These are phyloP conservation scores for Agrotis exclamationis DNA, from an alignment of 2,888 invertebrate genomes.

Conservation along the genomic window DNA sequence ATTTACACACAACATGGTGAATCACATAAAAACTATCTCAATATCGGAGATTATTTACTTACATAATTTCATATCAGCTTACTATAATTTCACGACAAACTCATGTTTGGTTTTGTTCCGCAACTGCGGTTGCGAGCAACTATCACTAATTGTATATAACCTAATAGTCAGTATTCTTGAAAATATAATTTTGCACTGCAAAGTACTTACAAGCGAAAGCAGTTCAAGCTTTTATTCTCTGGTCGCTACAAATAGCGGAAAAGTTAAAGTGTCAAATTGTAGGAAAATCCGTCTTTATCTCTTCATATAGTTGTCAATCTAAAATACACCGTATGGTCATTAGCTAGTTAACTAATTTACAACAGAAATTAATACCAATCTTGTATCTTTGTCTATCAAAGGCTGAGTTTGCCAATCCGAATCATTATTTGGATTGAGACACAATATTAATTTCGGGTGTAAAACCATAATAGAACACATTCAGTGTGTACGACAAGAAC, in stretches of 20 bases:
- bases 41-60: constrained; percentile 56
- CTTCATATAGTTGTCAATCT: neutral
- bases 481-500: no score
- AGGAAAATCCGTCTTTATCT: constrained; percentile 16
- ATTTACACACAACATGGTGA: constrained; percentile 67
- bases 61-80: constrained; percentile 66
- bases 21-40: constrained; percentile 63
- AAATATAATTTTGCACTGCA: constrained; percentile 48
- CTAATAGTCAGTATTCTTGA: constrained; percentile 50
- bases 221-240: constrained; percentile 23
- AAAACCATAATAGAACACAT: neutral
- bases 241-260: constrained; percentile 20
- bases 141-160: constrained; percentile 41
- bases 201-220: constrained; percentile 55
- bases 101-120: constrained; percentile 56
- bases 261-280: constrained; percentile 14
- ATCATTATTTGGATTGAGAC: neutral
- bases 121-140: constrained; percentile 34
- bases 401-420: neutral
- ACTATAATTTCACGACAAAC: constrained; percentile 56
- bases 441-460: neutral
- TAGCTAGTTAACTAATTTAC: constrained; percentile 17
- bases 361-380: neutral
- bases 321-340: constrained; percentile 27
- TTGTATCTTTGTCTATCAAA: neutral